Base-by-base conservation (phyloP, 2,797 vertebrate genomes). In the Lacerta bilineata region DNA sequence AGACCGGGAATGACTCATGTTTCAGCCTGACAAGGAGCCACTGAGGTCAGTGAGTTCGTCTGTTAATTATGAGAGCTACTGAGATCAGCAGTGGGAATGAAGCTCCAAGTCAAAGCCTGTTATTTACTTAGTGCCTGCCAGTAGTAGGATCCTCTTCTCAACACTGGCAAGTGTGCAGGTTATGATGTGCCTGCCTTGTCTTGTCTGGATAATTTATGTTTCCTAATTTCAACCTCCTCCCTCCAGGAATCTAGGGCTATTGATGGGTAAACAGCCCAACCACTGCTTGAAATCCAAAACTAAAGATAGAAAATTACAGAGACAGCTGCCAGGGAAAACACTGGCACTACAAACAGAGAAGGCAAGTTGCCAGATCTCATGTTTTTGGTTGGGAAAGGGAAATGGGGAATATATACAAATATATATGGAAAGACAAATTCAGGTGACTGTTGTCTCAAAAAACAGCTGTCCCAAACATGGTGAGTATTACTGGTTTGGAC, bases 221-320 rank as follows among this genome's bases (percentile, higher is more conserved):
- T 64, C 78, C 83, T 74, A 77, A 29, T 80, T 85, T 85, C 33
- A 36, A 27, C 64, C 46, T 61, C 27, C 59, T 39, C 55, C 25
- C 68, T 66, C 75, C 64, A 59, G 79, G 77, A 85, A 77, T 69
- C 69, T 71, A 77, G 46, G 46, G 64, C 78, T 27, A 39, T 87
- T 50, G 50, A 55, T 83, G 68, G 36, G 46, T 89, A 87, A 86
- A 86, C 88, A 89, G 78, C 41, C 6, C 87, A 87, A 75, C 90
- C 50, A 5, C 72, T 1, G 46, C 81, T 87, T 77, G 46, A 36
- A 80, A 84, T 80, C 85, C 23, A 59, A 46, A 69, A 68, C 76
- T 90, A 87, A 90, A 91, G 86, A 90, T 91, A 91, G 87, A 77
- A 93, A 92, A 93, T 93, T 90, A 93, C 84, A 91, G 66, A 82